Evolutionary conservation across 2,888 invertebrate species (phyloP), one percentile per base, ranked within the genome.

Genomic region (Drosophila dives): DNA sequence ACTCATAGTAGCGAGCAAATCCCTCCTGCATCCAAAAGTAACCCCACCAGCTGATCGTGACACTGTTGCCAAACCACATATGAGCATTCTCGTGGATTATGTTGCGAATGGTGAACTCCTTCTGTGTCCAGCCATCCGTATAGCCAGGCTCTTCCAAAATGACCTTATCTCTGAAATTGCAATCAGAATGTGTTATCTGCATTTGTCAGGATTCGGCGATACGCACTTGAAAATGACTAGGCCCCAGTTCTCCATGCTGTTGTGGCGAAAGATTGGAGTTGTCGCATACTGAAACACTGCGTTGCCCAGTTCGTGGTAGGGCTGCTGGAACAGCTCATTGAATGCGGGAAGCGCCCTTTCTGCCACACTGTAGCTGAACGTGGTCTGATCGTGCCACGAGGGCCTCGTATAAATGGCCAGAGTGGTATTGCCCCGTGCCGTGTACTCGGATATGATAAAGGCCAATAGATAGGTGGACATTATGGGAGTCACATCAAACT

Each of bases 221-320:
- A 94, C 91, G 96, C 91, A 95, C 96, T 95, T 95, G 93, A 96
- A 98, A 6, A 96, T 97, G 10, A 97, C 94, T 8, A 98, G 93
- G 1, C 98, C 98, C 97, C 98, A 98, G 90, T 98, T 98, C 91
- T 97, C 97, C 97, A 98, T 98, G 68, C 97, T 96, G 23, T 95
- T 95, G 62, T 95, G 95, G 0, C 95, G 94, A 92, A 97, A 97
- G 82, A 96, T 96, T 0, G 97, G 95, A 53, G 98, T 94, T 0
- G 97, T 97, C 7, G 97, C 95, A 80, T 96, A 95, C 90, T 97
- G 97, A 83, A 97, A 93, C 84, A 97, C 96, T 0, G 95, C 93
- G 75, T 96, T 94, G 2, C 94, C 94, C 62, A 92, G 64, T 0
- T 72, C 38, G 4, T 64, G 56, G 93, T 96, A 97, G 2, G 94